phyloP scores from a whole-genome alignment of 2,888 invertebrate genomes.

The Boloria euphrosyne region DNA sequence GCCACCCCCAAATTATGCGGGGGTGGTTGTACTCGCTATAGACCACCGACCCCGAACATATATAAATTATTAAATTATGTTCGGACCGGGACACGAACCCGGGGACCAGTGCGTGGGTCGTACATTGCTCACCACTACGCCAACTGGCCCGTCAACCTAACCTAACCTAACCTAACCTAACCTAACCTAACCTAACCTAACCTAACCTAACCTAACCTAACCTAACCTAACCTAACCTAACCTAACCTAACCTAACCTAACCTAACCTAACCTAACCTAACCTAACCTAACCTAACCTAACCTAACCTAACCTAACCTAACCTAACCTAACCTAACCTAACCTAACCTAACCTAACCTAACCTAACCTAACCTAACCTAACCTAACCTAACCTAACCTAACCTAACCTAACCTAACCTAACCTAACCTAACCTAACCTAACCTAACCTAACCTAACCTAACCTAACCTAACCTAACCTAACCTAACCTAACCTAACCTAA shows the following conservation, averaged over 20 bases:
- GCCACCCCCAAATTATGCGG: too few relatives aligned
- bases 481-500: constrained; percentile 3
- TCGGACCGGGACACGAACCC: too few relatives aligned
- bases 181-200: constrained; percentile 3
- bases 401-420: not conserved
- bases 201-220: constrained; percentile 2
- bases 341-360: constrained; percentile 21
- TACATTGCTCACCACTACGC: too few relatives aligned
- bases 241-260: constrained; percentile 3
- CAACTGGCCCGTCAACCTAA: too few relatives aligned
- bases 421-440: constrained; percentile 3
- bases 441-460: constrained; percentile 3
- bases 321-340: constrained; percentile 32
- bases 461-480: constrained; percentile 3
- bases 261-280: constrained; percentile 13
- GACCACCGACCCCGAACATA: too few relatives aligned
- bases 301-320: constrained; percentile 34
- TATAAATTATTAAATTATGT: too few relatives aligned
- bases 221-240: constrained; percentile 1
- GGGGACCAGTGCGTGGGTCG: too few relatives aligned
- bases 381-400: constrained; percentile 1
- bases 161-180: constrained; percentile 3
- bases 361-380: constrained; percentile 5
- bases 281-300: constrained; percentile 32
- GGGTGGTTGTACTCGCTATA: too few relatives aligned